Evolutionary conservation across 64 coral and sea anemone species (phyloP).

Genomic region (Exaiptasia diaphana): DNA sequence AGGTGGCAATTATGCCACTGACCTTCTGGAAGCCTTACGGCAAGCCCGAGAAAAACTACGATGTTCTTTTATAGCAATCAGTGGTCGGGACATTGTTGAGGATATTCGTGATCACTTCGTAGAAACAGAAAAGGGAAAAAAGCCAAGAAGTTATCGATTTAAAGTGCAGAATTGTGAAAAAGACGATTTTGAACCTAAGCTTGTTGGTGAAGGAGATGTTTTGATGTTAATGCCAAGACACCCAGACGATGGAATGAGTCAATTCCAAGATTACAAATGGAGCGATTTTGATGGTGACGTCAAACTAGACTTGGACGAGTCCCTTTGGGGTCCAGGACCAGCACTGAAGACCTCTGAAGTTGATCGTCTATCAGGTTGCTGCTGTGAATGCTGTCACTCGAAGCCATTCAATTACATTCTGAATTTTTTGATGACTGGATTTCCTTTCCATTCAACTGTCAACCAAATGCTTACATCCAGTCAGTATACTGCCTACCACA

Average conservation of each 20-base stretch:
- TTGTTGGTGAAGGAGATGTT: too few species aligned
- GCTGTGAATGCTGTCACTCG: slow-evolving; percentile 30
- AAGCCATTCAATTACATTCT: slow-evolving; percentile 26
- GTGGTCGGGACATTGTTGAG: neutral
- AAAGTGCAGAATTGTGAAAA: slow-evolving; percentile 71
- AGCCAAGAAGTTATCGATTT: slow-evolving; percentile 61
- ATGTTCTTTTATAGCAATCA: neutral
- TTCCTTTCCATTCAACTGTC: slow-evolving; percentile 17
- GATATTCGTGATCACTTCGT: neutral
- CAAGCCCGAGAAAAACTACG: neutral
- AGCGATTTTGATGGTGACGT: too few species aligned
- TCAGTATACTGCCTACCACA: neutral
- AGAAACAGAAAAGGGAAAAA: too few species aligned
- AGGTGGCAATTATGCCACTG: neutral
- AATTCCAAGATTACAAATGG: too few species aligned
- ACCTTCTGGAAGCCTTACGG: slow-evolving; percentile 13
- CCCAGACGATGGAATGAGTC: too few species aligned
- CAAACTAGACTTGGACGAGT: too few species aligned
- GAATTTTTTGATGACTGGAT: slow-evolving; percentile 22
- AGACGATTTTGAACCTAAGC: too few species aligned
- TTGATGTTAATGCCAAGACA: too few species aligned
- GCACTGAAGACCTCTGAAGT: slow-evolving; percentile 10
- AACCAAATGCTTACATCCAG: slow-evolving; percentile 6
- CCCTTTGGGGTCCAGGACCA: too few species aligned
- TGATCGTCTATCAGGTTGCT: slow-evolving; percentile 32